Percentiles rank a stretch among this genome's conserved stretches.
Conservation (phyloP, 2,888 invertebrate genomes). For the Nemotelus pantherinus region DNA sequence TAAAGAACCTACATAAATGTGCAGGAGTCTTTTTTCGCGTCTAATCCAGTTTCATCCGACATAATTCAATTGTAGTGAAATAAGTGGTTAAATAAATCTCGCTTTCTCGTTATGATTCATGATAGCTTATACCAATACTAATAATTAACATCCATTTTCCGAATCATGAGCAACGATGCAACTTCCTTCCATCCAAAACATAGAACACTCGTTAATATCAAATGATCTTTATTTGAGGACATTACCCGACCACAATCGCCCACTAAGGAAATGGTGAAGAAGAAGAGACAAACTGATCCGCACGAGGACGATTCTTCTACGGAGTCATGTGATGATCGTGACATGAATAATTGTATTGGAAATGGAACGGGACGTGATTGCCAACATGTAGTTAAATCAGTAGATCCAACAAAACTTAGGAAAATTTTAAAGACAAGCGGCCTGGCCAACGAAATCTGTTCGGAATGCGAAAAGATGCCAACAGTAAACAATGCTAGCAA, state of each 20-base stretch:
- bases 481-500: conserved; percentile 52
- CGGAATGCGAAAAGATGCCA: conserved; percentile 69
- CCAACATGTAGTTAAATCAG: conserved; percentile 75
- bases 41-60: no score
- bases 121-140: no score
- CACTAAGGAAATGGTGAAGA: conserved; percentile 72
- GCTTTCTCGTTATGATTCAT: no score
- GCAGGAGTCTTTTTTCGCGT: no score
- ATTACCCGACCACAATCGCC: background rate
- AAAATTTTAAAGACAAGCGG: conserved; percentile 69
- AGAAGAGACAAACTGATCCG: conserved; percentile 76
- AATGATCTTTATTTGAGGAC: background rate
- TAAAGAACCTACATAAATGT: no score
- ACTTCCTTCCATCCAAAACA: background rate
- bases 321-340: conserved; percentile 77
- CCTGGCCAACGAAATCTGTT: conserved; percentile 68
- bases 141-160: no score
- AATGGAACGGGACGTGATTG: conserved; percentile 65
- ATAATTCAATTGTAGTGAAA: no score
- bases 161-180: background rate
- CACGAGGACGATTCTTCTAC: conserved; percentile 73
- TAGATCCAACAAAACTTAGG: conserved; percentile 71
- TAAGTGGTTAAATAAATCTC: no score
- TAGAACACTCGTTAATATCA: background rate
- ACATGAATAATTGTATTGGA: conserved; percentile 59